These are phyloP conservation scores for Caenorhabditis sulstoni DNA, from an alignment of 2,888 invertebrate species.

Conservation along the genomic window DNA sequence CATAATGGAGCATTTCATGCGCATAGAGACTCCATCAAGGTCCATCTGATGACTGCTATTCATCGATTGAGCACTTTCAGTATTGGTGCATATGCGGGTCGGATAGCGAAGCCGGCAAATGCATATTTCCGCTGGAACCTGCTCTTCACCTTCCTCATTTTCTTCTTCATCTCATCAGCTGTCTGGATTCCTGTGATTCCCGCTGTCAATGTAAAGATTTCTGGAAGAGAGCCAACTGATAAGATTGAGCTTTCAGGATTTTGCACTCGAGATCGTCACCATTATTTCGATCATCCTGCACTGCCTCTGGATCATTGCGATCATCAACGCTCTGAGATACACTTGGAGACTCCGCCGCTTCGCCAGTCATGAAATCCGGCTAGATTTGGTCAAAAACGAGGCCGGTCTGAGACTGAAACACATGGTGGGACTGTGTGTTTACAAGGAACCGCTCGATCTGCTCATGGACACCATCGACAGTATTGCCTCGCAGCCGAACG, in stretches of 20 bases:
- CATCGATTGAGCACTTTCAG: slow-evolving; percentile 29
- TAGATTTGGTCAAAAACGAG: slow-evolving; percentile 66
- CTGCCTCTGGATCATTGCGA: slow-evolving; percentile 70
- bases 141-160: slow-evolving; percentile 75
- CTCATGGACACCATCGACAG: slow-evolving; percentile 74
- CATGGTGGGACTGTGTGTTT: slow-evolving; percentile 70
- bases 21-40: not conserved
- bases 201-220: slow-evolving; percentile 57
- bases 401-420: slow-evolving; percentile 65
- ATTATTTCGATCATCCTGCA: slow-evolving; percentile 70
- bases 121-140: slow-evolving; percentile 76
- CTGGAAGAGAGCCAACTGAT: not conserved
- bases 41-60: not conserved
- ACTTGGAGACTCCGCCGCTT: slow-evolving; percentile 67
- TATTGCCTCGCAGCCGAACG: slow-evolving; percentile 70
- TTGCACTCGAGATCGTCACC: slow-evolving; percentile 73
- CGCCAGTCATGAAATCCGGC: slow-evolving; percentile 66
- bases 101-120: slow-evolving; percentile 73
- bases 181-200: slow-evolving; percentile 76
- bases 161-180: slow-evolving; percentile 72
- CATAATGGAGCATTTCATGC: slow-evolving; percentile 1
- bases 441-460: slow-evolving; percentile 74
- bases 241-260: slow-evolving; percentile 57
- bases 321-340: slow-evolving; percentile 73
- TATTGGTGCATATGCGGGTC: slow-evolving; percentile 69